Evolutionary conservation across 2,888 invertebrate genomes (phyloP).

Genomic region (Trichogramma evanescens): DNA sequence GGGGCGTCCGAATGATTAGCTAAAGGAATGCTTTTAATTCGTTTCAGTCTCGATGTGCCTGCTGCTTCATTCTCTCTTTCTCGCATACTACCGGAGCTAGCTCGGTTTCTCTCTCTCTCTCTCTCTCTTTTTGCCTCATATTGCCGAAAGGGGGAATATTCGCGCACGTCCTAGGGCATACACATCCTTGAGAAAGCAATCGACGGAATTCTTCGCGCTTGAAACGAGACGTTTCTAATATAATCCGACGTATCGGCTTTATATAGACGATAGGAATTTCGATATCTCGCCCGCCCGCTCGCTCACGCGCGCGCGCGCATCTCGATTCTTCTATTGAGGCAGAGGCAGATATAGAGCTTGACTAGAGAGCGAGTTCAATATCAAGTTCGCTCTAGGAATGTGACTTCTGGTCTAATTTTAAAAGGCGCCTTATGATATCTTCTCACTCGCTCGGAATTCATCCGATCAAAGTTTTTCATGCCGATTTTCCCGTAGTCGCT

Average conservation of each 20-base stretch:
- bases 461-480: too few species aligned
- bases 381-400: too few species aligned
- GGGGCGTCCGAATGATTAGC: constrained; percentile 13
- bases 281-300: constrained; percentile 1
- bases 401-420: too few species aligned
- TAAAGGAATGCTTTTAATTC: constrained; percentile 19
- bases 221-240: not conserved
- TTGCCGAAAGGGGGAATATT: not conserved
- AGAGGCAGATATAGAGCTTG: too few species aligned
- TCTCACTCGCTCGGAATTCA: too few species aligned
- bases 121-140: constrained; percentile 6
- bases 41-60: not conserved
- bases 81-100: not conserved
- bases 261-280: constrained; percentile 1
- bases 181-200: not conserved
- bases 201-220: constrained; percentile 7
- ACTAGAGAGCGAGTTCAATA: too few species aligned
- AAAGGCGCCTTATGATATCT: too few species aligned
- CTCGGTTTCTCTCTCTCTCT: not conserved
- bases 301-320: not conserved
- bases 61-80: not conserved
- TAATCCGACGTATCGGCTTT: not conserved
- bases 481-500: too few species aligned
- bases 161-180: too few species aligned
- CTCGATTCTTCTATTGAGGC: not conserved